These are phyloP conservation scores for Acanthosepion esculentum DNA, from an alignment of 2,888 invertebrate species.

Conservation along the genomic window DNA sequence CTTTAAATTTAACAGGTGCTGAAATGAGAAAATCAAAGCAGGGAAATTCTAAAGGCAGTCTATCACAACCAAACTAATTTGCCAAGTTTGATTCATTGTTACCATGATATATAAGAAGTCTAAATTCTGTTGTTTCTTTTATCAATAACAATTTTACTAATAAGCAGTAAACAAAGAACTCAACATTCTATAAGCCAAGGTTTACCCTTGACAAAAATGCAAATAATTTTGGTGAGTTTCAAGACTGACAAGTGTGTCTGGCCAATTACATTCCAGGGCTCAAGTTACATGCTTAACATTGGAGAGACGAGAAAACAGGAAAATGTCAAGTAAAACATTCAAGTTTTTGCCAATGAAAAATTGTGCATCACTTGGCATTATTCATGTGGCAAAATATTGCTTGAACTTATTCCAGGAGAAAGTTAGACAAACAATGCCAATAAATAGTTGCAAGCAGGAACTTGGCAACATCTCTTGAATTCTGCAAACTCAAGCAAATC, in stretches of 20 bases:
- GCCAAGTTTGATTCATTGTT: too few species aligned
- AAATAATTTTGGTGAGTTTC: not conserved
- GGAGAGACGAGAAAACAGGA: not conserved
- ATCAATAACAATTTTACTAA: not conserved
- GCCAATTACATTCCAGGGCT: not conserved
- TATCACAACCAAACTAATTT: too few species aligned
- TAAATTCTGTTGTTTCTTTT: not conserved
- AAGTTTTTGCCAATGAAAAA: not conserved
- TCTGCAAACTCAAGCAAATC: not conserved
- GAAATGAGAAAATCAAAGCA: too few species aligned
- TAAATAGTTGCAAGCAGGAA: not conserved
- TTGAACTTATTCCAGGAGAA: not conserved
- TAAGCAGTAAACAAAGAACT: not conserved
- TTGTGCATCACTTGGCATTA: not conserved
- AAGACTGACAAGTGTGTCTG: not conserved
- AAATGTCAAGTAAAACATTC: not conserved
- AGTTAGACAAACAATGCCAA: not conserved
- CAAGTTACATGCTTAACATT: not conserved
- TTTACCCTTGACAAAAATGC: not conserved
- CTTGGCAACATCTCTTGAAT: too few species aligned
- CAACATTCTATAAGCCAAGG: not conserved
- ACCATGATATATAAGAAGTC: too few species aligned
- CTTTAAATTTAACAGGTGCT: too few species aligned
- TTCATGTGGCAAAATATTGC: not conserved
- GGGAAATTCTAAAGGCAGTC: too few species aligned